Percentiles rank a stretch among this genome's conserved stretches.
Evolutionary conservation across 2,113 vertebrate species (phyloP).

Genomic region (Macquaria ambigua): DNA sequence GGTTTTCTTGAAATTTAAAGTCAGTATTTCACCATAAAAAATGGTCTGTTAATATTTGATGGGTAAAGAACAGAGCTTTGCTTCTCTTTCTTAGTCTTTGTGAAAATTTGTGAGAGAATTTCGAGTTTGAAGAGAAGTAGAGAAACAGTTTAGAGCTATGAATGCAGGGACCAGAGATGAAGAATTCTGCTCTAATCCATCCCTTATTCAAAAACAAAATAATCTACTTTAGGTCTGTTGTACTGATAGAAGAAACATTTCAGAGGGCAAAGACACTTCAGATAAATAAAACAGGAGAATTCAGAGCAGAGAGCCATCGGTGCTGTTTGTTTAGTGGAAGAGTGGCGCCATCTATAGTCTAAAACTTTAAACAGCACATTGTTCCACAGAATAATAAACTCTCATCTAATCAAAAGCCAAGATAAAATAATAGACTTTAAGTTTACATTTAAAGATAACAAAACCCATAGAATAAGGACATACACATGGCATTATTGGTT

Average conservation of each 20-base stretch:
- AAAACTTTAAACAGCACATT: background rate
- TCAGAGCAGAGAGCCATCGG: fast-evolving
- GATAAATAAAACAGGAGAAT: background rate
- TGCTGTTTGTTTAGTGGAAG: background rate
- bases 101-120: background rate
- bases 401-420: too few species aligned
- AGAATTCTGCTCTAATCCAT: background rate
- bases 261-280: background rate
- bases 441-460: too few species aligned
- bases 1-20: slow-evolving; percentile 20
- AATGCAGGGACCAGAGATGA: background rate
- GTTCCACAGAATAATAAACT: too few species aligned
- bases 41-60: slow-evolving; percentile 54
- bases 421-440: too few species aligned
- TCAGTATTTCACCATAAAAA: slow-evolving; percentile 43
- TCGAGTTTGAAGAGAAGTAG: slow-evolving; percentile 14
- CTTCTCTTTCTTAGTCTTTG: slow-evolving; percentile 36
- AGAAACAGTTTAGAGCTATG: background rate
- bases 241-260: background rate
- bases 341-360: slow-evolving; percentile 58
- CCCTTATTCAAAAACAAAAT: background rate
- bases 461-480: too few species aligned
- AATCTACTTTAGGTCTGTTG: background rate
- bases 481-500: too few species aligned
- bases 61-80: slow-evolving; percentile 30